These are phyloP conservation scores for Mythimna lalbum DNA, from an alignment of 2,888 invertebrate species.

Conservation along the genomic window DNA sequence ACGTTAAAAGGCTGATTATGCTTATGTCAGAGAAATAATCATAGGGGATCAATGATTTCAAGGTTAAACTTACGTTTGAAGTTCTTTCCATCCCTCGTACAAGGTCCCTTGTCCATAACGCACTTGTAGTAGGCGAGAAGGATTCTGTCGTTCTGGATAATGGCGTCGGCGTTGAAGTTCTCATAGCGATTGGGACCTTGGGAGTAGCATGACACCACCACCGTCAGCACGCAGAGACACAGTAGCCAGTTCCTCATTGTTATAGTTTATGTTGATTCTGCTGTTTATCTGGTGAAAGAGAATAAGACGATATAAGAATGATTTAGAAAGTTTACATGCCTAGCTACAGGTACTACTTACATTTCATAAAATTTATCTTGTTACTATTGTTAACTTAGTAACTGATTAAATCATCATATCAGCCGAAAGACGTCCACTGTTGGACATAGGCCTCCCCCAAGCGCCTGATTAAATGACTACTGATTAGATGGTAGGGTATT, in stretches of 20 bases:
- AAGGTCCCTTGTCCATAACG: slow-evolving; percentile 88
- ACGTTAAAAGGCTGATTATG: too few species aligned
- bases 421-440: too few species aligned
- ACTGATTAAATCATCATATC: background rate
- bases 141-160: slow-evolving; percentile 86
- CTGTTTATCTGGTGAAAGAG: slow-evolving; percentile 58
- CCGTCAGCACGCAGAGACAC: slow-evolving; percentile 78
- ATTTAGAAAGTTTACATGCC: background rate
- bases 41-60: background rate
- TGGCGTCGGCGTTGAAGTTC: slow-evolving; percentile 86
- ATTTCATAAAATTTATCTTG: background rate
- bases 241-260: slow-evolving; percentile 79
- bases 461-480: too few species aligned
- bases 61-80: slow-evolving; percentile 82
- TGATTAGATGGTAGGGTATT: background rate
- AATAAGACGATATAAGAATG: background rate
- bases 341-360: background rate
- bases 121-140: slow-evolving; percentile 87
- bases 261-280: slow-evolving; percentile 31
- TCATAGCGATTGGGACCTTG: slow-evolving; percentile 83
- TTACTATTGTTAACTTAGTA: background rate
- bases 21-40: too few species aligned
- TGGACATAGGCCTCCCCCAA: too few species aligned
- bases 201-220: slow-evolving; percentile 78
- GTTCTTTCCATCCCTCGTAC: slow-evolving; percentile 87